Conservation (phyloP, 1,140 invertebrate species). For the Arctopsyche grandis region DNA sequence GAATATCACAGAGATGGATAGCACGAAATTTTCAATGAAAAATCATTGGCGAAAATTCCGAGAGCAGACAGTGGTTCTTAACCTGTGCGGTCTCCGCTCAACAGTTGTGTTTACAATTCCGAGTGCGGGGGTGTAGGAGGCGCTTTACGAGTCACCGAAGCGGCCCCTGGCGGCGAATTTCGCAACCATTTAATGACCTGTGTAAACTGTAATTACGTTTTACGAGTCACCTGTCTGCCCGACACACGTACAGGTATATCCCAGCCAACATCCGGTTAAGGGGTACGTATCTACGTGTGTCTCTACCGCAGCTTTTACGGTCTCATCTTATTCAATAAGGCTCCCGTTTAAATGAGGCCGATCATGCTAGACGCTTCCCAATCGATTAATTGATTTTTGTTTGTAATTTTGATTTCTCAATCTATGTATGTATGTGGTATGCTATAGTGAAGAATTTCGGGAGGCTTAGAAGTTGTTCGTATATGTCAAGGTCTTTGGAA, state of each 20-base stretch:
- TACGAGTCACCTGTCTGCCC: constrained; percentile 50
- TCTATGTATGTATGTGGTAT: too few relatives aligned
- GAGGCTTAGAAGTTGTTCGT: too few relatives aligned
- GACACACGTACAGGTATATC: constrained; percentile 14
- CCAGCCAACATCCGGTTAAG: background rate
- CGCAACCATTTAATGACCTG: constrained; percentile 54
- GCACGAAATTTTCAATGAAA: too few relatives aligned
- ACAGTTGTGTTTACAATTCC: constrained; percentile 33
- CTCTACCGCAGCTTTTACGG: constrained; percentile 37
- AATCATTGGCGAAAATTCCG: background rate
- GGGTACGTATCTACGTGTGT: too few relatives aligned
- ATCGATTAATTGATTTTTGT: background rate
- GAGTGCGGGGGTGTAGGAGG: constrained; percentile 17
- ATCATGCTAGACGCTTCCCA: constrained; percentile 1
- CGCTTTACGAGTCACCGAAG: constrained; percentile 44
- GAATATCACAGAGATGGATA: too few relatives aligned
- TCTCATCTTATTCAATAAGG: constrained; percentile 49
- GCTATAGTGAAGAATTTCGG: too few relatives aligned
- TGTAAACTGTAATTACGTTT: constrained; percentile 55
- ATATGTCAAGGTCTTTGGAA: too few relatives aligned
- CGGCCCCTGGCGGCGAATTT: constrained; percentile 51
- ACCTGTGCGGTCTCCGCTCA: background rate
- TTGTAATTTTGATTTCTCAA: too few relatives aligned
- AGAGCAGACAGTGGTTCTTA: constrained; percentile 8
- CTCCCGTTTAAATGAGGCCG: background rate